These are phyloP conservation scores for Myathropa florea DNA, from an alignment of 2,888 invertebrate genomes.

Conservation along the genomic window DNA sequence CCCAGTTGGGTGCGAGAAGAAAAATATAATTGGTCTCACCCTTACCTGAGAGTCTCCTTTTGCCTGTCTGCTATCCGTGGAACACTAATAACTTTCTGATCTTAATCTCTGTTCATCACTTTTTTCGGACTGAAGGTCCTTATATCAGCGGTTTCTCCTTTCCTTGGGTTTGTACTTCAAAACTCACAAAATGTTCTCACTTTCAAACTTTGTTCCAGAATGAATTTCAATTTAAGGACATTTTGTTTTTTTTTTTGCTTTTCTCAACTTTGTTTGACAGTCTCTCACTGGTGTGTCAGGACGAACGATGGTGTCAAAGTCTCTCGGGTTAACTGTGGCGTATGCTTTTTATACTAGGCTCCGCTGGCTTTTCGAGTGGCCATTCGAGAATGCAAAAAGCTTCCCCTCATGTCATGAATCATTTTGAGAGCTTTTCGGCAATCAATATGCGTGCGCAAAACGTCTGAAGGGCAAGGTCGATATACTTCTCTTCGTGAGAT, in stretches of 20 bases:
- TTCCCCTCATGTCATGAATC: slow-evolving; percentile 35
- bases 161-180: not conserved
- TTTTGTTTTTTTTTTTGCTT: not conserved
- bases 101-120: slow-evolving; percentile 44
- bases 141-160: not conserved
- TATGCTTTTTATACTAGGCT: slow-evolving; percentile 55
- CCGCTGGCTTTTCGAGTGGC: slow-evolving; percentile 28
- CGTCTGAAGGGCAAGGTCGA: slow-evolving; percentile 71
- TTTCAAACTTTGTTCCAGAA: not conserved
- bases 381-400: slow-evolving; percentile 18
- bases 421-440: slow-evolving; percentile 48
- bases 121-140: slow-evolving; percentile 22
- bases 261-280: slow-evolving; percentile 2
- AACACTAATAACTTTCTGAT: not conserved
- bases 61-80: slow-evolving; percentile 13
- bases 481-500: slow-evolving; percentile 16
- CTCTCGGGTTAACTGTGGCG: slow-evolving; percentile 17
- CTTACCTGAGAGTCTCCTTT: slow-evolving; percentile 21
- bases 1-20: not conserved
- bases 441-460: slow-evolving; percentile 71
- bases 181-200: not conserved
- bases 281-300: slow-evolving; percentile 15
- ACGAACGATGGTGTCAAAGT: slow-evolving; percentile 43
- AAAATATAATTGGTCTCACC: not conserved
- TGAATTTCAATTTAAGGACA: not conserved